Conservation (phyloP, 2,797 vertebrate species). For the Rhinatrema bivittatum region DNA sequence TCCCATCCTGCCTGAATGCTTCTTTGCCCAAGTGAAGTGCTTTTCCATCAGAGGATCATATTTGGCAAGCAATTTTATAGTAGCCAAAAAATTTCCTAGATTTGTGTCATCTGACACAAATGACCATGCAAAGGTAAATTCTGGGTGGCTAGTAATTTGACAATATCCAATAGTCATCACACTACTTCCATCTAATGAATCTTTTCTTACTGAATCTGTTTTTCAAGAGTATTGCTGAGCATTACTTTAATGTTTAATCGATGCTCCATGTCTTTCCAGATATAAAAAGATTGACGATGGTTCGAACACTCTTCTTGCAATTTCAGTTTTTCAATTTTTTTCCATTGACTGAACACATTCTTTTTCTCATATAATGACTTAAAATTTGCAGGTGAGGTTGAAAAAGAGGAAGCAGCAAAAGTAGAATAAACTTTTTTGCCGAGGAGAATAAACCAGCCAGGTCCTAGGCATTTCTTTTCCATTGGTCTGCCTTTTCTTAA, state of each 20-base stretch:
- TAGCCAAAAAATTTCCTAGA: too few relatives aligned
- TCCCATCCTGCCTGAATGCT: too few relatives aligned
- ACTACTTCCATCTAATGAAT: background rate
- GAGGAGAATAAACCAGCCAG: background rate
- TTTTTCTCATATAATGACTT: background rate
- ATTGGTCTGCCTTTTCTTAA: background rate
- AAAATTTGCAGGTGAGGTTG: background rate
- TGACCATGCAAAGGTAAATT: too few relatives aligned
- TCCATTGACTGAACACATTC: background rate
- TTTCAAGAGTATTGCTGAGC: too few relatives aligned
- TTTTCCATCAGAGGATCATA: too few relatives aligned
- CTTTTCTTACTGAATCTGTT: background rate
- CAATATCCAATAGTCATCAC: background rate
- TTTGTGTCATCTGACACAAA: too few relatives aligned
- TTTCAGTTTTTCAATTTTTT: background rate
- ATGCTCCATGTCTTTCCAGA: background rate
- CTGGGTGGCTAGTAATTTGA: too few relatives aligned
- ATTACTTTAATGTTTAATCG: background rate
- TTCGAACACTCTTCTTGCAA: background rate
- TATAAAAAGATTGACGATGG: background rate
- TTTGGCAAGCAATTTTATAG: too few relatives aligned
- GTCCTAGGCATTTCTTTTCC: background rate
- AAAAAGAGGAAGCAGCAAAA: background rate
- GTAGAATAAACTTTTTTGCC: background rate
- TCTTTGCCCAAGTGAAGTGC: too few relatives aligned